Evolutionary conservation across 1,140 invertebrate genomes (phyloP), one percentile per base, ranked within the genome.

Genomic region (Bombus pascuorum): DNA sequence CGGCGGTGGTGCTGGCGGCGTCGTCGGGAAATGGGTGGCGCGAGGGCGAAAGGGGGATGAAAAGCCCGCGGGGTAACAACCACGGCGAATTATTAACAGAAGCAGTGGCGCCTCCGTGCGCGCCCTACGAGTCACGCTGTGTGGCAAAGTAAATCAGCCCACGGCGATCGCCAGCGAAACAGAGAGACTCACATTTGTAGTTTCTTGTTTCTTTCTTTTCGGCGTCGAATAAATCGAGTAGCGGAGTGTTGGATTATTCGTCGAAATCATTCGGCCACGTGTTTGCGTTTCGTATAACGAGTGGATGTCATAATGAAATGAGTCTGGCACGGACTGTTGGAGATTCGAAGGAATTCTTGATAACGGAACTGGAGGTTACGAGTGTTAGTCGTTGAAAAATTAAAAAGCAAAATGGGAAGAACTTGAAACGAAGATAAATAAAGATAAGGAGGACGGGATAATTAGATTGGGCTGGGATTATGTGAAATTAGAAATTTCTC

Each of bases 1-100:
- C 77, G 85, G 86, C 84, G 83, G 77, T 71, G 85, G 68, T 87
- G 72, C 72, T 74, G 53, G 53, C 34, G 75, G 75, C 81, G 79
- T 71, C 78, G 78, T 66, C 85, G 59, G 81, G 81, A 47, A 72
- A 87, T 42, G 80, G 85, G 80, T 77, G 66, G 80, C 53, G 65
- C 85, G 62, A 76, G 32, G 34, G 66, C 73, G 75, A 74, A 81
- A 25, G 66, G 73, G 81, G 84, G 65, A 89, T 87, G 85, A 77
- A 89, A 90, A 90, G 89, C 85, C 90, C 91, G 84, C 86, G 71
- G 87, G 91, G 87, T 88, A 87, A 86, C 73, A 88, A 87, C 86
- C 87, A 87, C 84, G 57, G 87, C 90, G 90, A 91, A 91, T 91
- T 91, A 91, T 92, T 92, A 91, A 91, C 91, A 91, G 86, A 89